Conservation (phyloP, 2,797 vertebrate species). For the Melanotaenia boesemani region DNA sequence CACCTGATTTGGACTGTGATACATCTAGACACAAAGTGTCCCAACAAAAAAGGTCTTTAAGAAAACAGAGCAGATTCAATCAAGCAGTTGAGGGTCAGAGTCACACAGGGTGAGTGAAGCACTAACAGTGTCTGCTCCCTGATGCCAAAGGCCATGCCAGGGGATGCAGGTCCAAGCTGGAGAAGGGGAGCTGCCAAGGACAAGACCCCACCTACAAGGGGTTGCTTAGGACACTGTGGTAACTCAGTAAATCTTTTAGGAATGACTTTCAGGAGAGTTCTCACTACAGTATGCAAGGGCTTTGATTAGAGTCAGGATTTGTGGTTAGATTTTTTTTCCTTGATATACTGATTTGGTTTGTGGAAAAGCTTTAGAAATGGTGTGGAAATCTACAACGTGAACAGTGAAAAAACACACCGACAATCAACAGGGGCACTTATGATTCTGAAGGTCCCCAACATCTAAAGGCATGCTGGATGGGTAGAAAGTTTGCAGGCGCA, state of each 20-base stretch:
- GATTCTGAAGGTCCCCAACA: conserved; percentile 71
- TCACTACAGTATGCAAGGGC: conserved; percentile 1
- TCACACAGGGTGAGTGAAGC: conserved; percentile 32
- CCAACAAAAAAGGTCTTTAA: conserved; percentile 54
- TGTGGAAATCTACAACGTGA: conserved; percentile 68
- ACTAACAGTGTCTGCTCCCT: conserved; percentile 64
- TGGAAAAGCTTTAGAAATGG: conserved; percentile 62
- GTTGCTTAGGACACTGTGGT: conserved; percentile 52
- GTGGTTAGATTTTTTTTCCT: conserved; percentile 8
- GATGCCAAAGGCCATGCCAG: conserved; percentile 72
- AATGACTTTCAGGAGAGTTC: conserved; percentile 28
- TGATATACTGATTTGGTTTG: conserved; percentile 58
- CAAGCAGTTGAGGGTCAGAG: conserved; percentile 46
- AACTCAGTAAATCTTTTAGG: conserved; percentile 38
- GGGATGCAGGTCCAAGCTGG: conserved; percentile 57
- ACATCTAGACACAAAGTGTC: conserved; percentile 52
- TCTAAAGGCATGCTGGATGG: conserved; percentile 80
- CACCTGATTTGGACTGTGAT: conserved; percentile 58
- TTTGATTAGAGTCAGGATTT: conserved; percentile 41
- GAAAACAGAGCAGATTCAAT: conserved; percentile 54
- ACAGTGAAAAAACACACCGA: conserved; percentile 56
- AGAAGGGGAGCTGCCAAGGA: conserved; percentile 78
- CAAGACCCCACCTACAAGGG: conserved; percentile 63
- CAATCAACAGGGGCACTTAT: conserved; percentile 68
- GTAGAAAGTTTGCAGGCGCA: conserved; percentile 57